A percentile compares a stretch with the other conserved stretches of the same genome.
Conservation (phyloP, 2,797 vertebrate genomes). For the Paramormyrops hopkinsi region DNA sequence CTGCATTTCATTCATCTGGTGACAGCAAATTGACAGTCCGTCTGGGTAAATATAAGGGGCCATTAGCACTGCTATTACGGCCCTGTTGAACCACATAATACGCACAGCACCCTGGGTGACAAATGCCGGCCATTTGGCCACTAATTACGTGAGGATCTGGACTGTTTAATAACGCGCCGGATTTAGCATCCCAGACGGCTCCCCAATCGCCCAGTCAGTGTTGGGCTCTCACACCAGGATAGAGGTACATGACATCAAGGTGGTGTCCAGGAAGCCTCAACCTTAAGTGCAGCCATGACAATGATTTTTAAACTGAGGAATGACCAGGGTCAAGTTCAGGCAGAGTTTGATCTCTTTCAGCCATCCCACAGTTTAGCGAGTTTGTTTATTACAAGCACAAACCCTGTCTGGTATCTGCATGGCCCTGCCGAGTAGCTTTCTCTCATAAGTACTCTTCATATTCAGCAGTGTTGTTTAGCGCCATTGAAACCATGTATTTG, state of each 20-base stretch:
- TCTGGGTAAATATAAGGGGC: neutral
- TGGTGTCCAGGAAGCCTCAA: neutral
- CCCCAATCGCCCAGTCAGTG: neutral
- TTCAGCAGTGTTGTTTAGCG: neutral
- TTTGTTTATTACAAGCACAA: neutral
- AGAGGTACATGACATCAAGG: neutral
- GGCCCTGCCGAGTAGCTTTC: neutral
- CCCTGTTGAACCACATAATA: slow-evolving; percentile 3
- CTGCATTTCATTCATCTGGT: neutral
- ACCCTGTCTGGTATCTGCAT: neutral
- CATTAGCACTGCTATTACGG: neutral
- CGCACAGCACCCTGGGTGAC: neutral
- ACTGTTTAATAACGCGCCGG: neutral
- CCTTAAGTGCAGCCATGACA: neutral
- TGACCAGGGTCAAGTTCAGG: slow-evolving; percentile 22
- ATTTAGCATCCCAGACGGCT: neutral
- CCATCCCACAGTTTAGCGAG: neutral
- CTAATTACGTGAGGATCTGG: slow-evolving; percentile 6
- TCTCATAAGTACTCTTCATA: neutral
- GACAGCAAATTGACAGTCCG: neutral
- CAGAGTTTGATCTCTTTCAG: neutral
- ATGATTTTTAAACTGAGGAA: slow-evolving; percentile 27
- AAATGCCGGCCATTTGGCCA: neutral
- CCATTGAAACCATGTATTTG: neutral
- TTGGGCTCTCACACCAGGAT: neutral